Conservation (phyloP, 2,888 invertebrate species). For the Dione vanillae region DNA sequence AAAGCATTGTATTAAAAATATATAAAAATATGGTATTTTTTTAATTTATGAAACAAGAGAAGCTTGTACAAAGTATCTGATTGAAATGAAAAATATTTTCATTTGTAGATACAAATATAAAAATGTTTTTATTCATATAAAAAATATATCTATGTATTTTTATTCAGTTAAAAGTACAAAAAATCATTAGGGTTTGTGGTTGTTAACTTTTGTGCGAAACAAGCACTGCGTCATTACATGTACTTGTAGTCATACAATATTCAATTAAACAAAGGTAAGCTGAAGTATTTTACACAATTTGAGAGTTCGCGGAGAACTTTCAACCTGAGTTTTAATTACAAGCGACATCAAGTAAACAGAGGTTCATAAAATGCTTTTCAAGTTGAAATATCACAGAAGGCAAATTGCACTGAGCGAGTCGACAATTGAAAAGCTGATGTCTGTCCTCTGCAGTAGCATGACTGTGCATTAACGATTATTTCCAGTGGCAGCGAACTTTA, state of each 20-base stretch:
- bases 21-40: background rate
- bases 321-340: conserved; percentile 56
- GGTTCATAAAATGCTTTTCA: conserved; percentile 47
- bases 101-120: background rate
- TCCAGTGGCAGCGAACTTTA: conserved; percentile 15
- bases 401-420: conserved; percentile 55
- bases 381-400: conserved; percentile 53
- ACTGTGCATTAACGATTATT: conserved; percentile 30
- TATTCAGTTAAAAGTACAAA: conserved; percentile 7
- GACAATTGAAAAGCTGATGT: conserved; percentile 62
- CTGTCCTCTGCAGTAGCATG: conserved; percentile 41
- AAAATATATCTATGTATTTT: too few relatives aligned
- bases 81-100: background rate
- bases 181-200: conserved; percentile 6
- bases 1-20: background rate
- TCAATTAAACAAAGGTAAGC: conserved; percentile 18
- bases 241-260: background rate
- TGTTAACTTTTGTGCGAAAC: background rate
- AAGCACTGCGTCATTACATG: background rate
- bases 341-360: conserved; percentile 51
- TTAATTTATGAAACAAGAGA: background rate
- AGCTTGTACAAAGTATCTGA: background rate
- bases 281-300: conserved; percentile 27
- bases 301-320: conserved; percentile 9
- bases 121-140: too few relatives aligned